These are phyloP conservation scores for Lepisosteus osseus DNA, from an alignment of 2,113 vertebrate species.

Conservation along the genomic window DNA sequence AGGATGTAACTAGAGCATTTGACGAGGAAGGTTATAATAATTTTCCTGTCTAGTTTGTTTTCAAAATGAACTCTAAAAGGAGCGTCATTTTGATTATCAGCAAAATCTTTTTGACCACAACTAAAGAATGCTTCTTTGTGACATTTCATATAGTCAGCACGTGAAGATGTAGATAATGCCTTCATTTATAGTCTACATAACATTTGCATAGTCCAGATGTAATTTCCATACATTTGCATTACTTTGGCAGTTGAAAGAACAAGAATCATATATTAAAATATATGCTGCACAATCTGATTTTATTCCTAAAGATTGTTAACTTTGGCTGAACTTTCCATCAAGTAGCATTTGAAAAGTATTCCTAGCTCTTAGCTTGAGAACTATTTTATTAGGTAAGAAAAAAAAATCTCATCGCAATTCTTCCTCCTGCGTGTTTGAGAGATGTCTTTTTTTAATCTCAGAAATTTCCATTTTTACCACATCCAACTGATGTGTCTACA, in stretches of 20 bases:
- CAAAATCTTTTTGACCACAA: slow-evolving; percentile 31
- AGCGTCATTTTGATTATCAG: slow-evolving; percentile 37
- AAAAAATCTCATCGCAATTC: slow-evolving; percentile 10
- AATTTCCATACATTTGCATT: background rate
- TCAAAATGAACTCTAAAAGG: slow-evolving; percentile 38
- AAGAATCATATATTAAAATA: slow-evolving; percentile 35
- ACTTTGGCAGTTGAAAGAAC: slow-evolving; percentile 24
- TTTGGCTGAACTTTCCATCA: slow-evolving; percentile 27
- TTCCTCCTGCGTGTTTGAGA: background rate
- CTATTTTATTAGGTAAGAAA: slow-evolving; percentile 35
- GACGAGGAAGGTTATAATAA: slow-evolving; percentile 60
- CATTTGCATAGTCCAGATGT: slow-evolving; percentile 51
- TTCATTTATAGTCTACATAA: slow-evolving; percentile 48
- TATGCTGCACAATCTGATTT: slow-evolving; percentile 51
- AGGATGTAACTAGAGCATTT: slow-evolving; percentile 43
- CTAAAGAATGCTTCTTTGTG: slow-evolving; percentile 43
- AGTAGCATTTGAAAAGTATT: slow-evolving; percentile 40
- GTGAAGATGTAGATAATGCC: slow-evolving; percentile 60
- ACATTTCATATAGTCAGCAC: slow-evolving; percentile 48
- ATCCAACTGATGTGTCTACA: slow-evolving; percentile 32
- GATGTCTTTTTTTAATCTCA: slow-evolving; percentile 10
- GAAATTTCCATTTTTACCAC: slow-evolving; percentile 24
- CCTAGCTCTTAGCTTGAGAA: slow-evolving; percentile 39
- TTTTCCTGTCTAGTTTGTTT: slow-evolving; percentile 59
- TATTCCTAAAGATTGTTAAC: slow-evolving; percentile 55